Percentiles rank a stretch among this genome's conserved stretches.
Evolutionary conservation across 2,113 vertebrate species (phyloP).

Genomic region (Pygathrix nemaeus): DNA sequence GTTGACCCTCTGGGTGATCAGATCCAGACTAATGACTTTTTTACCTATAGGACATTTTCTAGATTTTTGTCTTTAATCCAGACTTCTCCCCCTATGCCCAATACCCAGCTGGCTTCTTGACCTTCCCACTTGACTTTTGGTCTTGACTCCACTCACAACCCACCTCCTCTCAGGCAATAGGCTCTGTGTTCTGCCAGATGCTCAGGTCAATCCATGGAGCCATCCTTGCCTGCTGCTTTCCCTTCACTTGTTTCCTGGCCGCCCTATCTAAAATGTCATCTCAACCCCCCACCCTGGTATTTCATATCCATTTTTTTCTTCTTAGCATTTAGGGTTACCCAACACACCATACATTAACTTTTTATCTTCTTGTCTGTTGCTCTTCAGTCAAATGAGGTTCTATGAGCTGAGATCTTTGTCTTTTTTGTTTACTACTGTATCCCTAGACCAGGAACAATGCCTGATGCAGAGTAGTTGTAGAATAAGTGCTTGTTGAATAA

Average conservation of each 20-base stretch:
- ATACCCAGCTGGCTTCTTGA: background rate
- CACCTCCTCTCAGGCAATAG: background rate
- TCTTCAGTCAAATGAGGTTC: background rate
- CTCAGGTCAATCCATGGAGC: background rate
- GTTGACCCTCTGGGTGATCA: fast-evolving
- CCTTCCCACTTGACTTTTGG: background rate
- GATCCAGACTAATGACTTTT: background rate
- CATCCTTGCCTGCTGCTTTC: background rate
- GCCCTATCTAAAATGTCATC: background rate
- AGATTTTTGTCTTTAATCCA: background rate
- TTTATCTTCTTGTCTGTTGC: background rate
- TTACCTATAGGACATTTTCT: background rate
- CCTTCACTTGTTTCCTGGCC: background rate
- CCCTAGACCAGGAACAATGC: background rate
- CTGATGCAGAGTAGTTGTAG: background rate
- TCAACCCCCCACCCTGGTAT: background rate
- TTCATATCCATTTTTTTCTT: background rate
- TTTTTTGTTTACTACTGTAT: background rate
- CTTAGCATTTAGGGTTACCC: background rate
- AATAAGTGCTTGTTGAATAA: background rate
- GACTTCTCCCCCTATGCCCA: background rate
- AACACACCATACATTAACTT: background rate
- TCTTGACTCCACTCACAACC: no score
- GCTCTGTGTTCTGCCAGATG: background rate
- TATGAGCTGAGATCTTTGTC: background rate